These are phyloP conservation scores for Drosophila busckii DNA, from an alignment of 1,140 invertebrate species.

Conservation along the genomic window DNA sequence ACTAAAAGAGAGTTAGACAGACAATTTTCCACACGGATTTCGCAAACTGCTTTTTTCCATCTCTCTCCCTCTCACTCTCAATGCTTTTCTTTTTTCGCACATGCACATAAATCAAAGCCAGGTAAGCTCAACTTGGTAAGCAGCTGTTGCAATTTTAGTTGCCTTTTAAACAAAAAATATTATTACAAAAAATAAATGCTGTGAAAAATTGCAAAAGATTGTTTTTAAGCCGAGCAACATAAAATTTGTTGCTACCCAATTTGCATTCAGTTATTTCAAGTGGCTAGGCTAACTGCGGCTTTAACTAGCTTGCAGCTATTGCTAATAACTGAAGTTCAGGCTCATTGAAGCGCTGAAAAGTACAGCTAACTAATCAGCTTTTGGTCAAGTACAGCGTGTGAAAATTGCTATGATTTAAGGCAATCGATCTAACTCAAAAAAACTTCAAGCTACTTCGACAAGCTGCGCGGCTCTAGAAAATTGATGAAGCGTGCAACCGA, in stretches of 20 bases:
- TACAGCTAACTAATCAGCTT: slow-evolving; percentile 30
- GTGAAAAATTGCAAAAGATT: slow-evolving; percentile 12
- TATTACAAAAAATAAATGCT: slow-evolving; percentile 3
- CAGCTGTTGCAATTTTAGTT: slow-evolving; percentile 16
- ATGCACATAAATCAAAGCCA: slow-evolving; percentile 11
- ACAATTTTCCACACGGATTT: slow-evolving; percentile 27
- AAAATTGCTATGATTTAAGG: slow-evolving; percentile 36
- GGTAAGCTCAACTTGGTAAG: slow-evolving; percentile 17
- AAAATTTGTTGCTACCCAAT: no score
- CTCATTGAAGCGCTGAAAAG: slow-evolving; percentile 10
- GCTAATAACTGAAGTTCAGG: slow-evolving; percentile 5
- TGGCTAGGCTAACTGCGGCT: neutral
- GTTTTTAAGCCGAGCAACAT: no score
- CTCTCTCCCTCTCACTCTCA: neutral
- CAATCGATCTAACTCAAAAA: slow-evolving; percentile 18
- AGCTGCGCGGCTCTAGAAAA: no score
- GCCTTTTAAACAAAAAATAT: slow-evolving; percentile 28
- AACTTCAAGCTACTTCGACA: slow-evolving; percentile 4
- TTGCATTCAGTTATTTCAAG: no score
- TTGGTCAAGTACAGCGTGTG: slow-evolving; percentile 25
- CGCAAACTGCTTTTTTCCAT: slow-evolving; percentile 12
- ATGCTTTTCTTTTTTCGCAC: neutral
- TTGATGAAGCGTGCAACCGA: slow-evolving; percentile 23
- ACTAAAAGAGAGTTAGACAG: neutral
- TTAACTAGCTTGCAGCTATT: neutral